These are phyloP conservation scores for Anableps anableps DNA, from an alignment of 2,797 vertebrate species.

Conservation along the genomic window DNA sequence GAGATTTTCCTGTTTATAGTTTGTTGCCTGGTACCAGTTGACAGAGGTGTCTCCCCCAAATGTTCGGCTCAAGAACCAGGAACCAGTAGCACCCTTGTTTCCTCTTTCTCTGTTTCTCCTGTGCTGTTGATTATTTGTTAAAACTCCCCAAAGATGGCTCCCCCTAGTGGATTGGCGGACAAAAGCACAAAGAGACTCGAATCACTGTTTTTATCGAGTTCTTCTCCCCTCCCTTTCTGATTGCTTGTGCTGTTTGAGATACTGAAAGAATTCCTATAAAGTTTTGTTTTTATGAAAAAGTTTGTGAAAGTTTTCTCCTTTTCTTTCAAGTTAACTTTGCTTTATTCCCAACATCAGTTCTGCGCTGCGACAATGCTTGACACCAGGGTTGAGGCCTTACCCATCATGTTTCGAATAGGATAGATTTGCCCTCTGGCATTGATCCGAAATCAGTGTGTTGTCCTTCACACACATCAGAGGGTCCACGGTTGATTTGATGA, in stretches of 20 bases:
- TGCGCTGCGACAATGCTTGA: slow-evolving; percentile 85
- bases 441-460: slow-evolving; percentile 60
- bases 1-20: slow-evolving; percentile 65
- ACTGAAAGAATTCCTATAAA: slow-evolving; percentile 62
- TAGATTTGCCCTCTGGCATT: slow-evolving; percentile 42
- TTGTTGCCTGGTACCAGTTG: slow-evolving; percentile 63
- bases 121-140: slow-evolving; percentile 44
- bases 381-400: slow-evolving; percentile 84
- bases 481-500: slow-evolving; percentile 40
- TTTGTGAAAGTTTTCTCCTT: slow-evolving; percentile 48
- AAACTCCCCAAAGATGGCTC: slow-evolving; percentile 79
- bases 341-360: slow-evolving; percentile 64
- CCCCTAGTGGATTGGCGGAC: slow-evolving; percentile 78
- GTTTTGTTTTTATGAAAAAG: slow-evolving; percentile 54
- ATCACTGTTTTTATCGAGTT: slow-evolving; percentile 67
- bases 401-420: slow-evolving; percentile 64
- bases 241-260: slow-evolving; percentile 66
- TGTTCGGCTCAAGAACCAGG: slow-evolving; percentile 48
- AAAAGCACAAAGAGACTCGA: slow-evolving; percentile 82
- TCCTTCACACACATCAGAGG: slow-evolving; percentile 36
- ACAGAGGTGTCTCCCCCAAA: slow-evolving; percentile 61
- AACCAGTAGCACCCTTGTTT: slow-evolving; percentile 54
- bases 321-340: slow-evolving; percentile 25
- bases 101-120: slow-evolving; percentile 42
- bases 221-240: slow-evolving; percentile 44